Conservation (phyloP, 2,113 vertebrate genomes). For the Pycnonotus jocosus region DNA sequence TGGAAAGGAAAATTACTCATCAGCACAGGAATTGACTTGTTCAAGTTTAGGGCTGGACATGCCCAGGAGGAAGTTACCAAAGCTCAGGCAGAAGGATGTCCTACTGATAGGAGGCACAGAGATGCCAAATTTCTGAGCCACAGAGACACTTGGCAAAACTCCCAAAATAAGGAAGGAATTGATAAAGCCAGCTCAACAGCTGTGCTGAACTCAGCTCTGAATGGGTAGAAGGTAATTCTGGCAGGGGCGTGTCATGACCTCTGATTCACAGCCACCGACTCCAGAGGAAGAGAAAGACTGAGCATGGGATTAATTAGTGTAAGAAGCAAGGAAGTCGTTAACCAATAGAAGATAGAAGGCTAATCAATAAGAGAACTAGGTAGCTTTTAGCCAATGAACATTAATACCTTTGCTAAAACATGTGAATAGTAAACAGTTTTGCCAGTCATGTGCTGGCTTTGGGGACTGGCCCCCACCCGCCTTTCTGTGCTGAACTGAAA, state of each 20-base stretch:
- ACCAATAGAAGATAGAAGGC: not conserved
- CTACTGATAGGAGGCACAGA: not conserved
- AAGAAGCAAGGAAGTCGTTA: not conserved
- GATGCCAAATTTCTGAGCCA: not conserved
- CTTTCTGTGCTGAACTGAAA: not conserved
- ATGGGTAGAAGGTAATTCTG: not conserved
- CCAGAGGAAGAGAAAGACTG: not conserved
- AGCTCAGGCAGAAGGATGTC: not conserved
- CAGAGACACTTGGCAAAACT: not conserved
- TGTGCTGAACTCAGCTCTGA: not conserved
- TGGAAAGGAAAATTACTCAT: not conserved
- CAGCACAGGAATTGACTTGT: not conserved
- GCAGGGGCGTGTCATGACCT: accelerated
- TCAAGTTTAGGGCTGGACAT: not conserved
- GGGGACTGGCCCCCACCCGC: not conserved
- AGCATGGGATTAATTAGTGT: not conserved
- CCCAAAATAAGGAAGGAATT: not conserved
- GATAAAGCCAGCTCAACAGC: not conserved
- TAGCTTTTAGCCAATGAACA: not conserved
- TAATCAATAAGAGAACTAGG: not conserved
- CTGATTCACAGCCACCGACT: not conserved
- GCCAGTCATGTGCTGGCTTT: not conserved
- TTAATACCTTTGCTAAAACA: not conserved
- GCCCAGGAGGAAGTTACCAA: not conserved
- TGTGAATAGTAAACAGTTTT: not conserved